Percentiles rank a stretch among this genome's conserved stretches.
These are phyloP conservation scores for Amyelois transitella DNA, from an alignment of 1,140 invertebrate genomes.

Conservation along the genomic window DNA sequence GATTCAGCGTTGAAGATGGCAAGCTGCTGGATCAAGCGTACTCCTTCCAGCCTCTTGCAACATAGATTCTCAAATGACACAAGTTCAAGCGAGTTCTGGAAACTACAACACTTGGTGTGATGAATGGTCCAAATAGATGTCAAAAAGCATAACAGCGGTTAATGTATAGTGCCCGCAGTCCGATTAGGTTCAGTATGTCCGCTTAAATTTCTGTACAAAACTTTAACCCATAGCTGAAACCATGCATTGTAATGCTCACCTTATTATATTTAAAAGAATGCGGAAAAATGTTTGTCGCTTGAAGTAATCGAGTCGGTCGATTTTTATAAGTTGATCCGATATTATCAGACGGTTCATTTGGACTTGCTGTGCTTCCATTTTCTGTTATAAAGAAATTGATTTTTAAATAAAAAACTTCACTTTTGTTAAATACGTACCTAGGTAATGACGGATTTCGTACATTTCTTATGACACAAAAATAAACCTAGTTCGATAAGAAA, in stretches of 20 bases:
- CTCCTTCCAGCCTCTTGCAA: slow-evolving; percentile 46
- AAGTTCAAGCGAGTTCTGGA: slow-evolving; percentile 48
- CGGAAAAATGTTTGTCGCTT: slow-evolving; percentile 45
- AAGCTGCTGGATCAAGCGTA: slow-evolving; percentile 43
- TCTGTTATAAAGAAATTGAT: slow-evolving; percentile 27
- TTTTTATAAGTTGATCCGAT: slow-evolving; percentile 41
- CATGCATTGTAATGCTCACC: slow-evolving; percentile 17
- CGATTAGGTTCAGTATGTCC: too few relatives aligned
- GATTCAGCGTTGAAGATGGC: slow-evolving; percentile 43
- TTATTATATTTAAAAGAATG: slow-evolving; percentile 40
- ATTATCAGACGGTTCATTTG: slow-evolving; percentile 51
- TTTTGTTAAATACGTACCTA: neutral
- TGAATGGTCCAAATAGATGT: too few relatives aligned
- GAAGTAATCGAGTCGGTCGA: slow-evolving; percentile 41
- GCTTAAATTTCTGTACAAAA: too few relatives aligned
- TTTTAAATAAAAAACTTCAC: neutral
- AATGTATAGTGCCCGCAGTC: too few relatives aligned
- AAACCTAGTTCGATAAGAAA: neutral
- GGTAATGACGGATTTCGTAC: too few relatives aligned
- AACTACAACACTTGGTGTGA: slow-evolving; percentile 27
- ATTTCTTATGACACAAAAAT: neutral
- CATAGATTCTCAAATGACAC: slow-evolving; percentile 55
- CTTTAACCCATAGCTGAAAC: too few relatives aligned
- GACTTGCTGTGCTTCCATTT: slow-evolving; percentile 30
- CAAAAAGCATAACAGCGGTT: too few relatives aligned